Evolutionary conservation across 2,113 vertebrate species (phyloP).

Genomic region (Amphiprion percula): DNA sequence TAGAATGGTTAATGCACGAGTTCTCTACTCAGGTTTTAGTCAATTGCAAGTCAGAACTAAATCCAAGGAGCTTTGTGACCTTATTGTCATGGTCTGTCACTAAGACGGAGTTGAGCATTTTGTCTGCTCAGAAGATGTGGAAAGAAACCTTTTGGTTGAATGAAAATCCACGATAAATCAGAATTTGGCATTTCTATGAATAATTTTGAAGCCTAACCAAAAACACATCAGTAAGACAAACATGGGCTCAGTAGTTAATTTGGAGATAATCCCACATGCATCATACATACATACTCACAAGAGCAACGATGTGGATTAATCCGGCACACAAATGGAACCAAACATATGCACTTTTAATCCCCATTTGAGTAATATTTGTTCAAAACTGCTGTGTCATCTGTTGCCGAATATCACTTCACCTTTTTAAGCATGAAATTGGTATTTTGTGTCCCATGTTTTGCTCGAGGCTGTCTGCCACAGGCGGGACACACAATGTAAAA

Average conservation of each 20-base stretch:
- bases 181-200: no score
- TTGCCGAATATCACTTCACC: neutral
- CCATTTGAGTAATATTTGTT: neutral
- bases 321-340: neutral
- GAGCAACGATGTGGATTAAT: slow-evolving; percentile 2
- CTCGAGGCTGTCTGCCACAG: neutral
- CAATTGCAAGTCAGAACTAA: no score
- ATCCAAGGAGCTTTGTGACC: no score
- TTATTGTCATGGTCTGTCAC: no score
- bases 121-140: no score
- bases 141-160: no score
- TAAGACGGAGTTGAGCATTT: no score
- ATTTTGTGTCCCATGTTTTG: neutral
- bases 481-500: neutral
- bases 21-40: no score
- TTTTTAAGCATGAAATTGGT: neutral
- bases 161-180: no score
- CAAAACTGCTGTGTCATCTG: neutral
- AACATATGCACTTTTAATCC: neutral
- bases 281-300: neutral
- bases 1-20: no score
- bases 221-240: slow-evolving; percentile 8
- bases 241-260: neutral
- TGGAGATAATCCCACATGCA: neutral
- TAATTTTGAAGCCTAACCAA: no score